Percentiles rank a stretch among this genome's conserved stretches.
Evolutionary conservation across 2,113 vertebrate genomes (phyloP).

Genomic region (Ovis canadensis): DNA sequence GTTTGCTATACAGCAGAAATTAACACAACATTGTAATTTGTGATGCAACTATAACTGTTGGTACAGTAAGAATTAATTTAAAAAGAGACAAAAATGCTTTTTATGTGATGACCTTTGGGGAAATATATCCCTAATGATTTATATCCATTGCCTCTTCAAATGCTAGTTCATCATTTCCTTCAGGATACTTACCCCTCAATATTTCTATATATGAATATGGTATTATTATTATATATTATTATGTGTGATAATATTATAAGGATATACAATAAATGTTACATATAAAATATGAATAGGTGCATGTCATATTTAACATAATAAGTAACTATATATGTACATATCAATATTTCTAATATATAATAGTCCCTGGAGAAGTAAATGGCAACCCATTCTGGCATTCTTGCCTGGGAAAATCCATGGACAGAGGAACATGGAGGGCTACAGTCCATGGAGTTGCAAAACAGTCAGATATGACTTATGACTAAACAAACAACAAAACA

Average conservation of each 20-base stretch:
- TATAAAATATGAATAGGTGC: not conserved
- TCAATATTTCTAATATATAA: not conserved
- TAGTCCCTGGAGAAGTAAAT: not conserved
- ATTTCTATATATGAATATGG: not conserved
- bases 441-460: not conserved
- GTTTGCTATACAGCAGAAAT: not conserved
- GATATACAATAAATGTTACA: not conserved
- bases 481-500: not conserved
- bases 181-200: not conserved
- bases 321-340: not conserved
- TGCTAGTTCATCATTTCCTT: not conserved
- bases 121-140: not conserved
- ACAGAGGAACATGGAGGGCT: not conserved
- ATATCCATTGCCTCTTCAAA: not conserved
- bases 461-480: not conserved
- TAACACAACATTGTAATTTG: not conserved
- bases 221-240: not conserved
- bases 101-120: not conserved
- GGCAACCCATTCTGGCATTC: not conserved
- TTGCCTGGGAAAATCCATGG: not conserved
- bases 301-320: not conserved
- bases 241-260: not conserved
- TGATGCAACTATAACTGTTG: not conserved
- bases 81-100: not conserved
- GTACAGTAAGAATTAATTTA: not conserved